Base-by-base conservation (phyloP, 1,140 invertebrate genomes). In the Cydia fagiglandana region DNA sequence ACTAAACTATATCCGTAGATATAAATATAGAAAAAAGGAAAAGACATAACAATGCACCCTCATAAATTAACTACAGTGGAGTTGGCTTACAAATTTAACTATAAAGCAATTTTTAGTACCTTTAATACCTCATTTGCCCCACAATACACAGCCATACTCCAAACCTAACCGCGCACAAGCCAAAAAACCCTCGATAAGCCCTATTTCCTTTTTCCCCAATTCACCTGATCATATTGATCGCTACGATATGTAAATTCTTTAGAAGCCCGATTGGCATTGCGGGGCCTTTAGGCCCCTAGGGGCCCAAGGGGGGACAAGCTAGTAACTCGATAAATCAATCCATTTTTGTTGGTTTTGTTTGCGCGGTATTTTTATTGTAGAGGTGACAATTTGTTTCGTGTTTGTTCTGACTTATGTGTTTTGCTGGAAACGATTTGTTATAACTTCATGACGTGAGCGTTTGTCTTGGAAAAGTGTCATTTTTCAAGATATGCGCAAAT, bases 321-420 rank as follows among this genome's bases (percentile, higher is more conserved):
- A 41, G 66, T 45, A 70, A 70, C 66, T 70, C 66, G 66, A 70
- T 70, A 70, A 70, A 70, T 70, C 66, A 70, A 70, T 70, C 66
- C 66, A 70, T 45, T 70, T 66, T 70, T 34, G 64, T 68, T 68
- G 10, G 66, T 70, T 68, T 41, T 41, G 64, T 66, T 66, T 66
- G 20, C 24, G 64, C 4, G 34, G 24, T 34, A 70, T 41, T 70
- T 70, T 70, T 70, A 70, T 70, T 70, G 66, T 41, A 9, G 24
- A 30, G 66, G 66, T 38, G 66, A 70, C 66, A 10, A 70, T 70
- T 70, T 70, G 66, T 70, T 38, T 41, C 15, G 15, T 45, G 66
- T 38, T 68, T 68, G 64, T 68, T 64, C 38, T 68, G 64, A 68
- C 64, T 68, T 68, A 68, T 38, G 66, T 45, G 66, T n/a, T 38